These are phyloP conservation scores for Fundulus diaphanus DNA, from an alignment of 2,797 vertebrate genomes.

Conservation along the genomic window DNA sequence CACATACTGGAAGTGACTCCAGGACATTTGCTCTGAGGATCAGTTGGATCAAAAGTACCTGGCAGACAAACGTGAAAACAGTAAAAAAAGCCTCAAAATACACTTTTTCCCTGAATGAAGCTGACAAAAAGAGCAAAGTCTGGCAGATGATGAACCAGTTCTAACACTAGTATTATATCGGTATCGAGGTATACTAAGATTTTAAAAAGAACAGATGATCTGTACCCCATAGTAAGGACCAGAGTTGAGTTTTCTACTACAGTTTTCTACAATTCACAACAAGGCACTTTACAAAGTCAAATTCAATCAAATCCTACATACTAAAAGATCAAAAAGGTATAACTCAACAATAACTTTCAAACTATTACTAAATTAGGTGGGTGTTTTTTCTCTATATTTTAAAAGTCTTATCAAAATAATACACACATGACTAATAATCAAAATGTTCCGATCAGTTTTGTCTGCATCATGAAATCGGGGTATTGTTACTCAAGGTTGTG, in stretches of 20 bases:
- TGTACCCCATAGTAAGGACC: not conserved
- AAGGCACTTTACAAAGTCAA: too few relatives aligned
- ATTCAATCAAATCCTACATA: too few relatives aligned
- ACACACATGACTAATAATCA: not conserved
- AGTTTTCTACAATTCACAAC: not conserved
- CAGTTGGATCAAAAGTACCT: constrained; percentile 37
- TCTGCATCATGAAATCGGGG: not conserved
- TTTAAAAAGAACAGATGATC: not conserved
- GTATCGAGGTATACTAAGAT: not conserved
- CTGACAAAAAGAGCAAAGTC: not conserved
- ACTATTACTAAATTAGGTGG: not conserved
- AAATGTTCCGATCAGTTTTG: not conserved
- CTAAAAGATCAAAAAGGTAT: not conserved
- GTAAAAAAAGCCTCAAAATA: not conserved
- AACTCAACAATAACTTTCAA: not conserved
- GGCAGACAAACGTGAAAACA: constrained; percentile 28
- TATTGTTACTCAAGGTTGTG: not conserved
- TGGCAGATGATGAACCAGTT: not conserved
- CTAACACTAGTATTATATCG: not conserved
- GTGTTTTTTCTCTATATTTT: not conserved
- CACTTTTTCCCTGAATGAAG: not conserved
- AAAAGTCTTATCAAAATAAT: not conserved
- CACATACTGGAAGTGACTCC: constrained; percentile 29
- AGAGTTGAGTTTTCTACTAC: too few relatives aligned
- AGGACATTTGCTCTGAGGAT: constrained; percentile 64